Evolutionary conservation across 2,888 invertebrate genomes (phyloP).

Genomic region (Drosophila mulleri): DNA sequence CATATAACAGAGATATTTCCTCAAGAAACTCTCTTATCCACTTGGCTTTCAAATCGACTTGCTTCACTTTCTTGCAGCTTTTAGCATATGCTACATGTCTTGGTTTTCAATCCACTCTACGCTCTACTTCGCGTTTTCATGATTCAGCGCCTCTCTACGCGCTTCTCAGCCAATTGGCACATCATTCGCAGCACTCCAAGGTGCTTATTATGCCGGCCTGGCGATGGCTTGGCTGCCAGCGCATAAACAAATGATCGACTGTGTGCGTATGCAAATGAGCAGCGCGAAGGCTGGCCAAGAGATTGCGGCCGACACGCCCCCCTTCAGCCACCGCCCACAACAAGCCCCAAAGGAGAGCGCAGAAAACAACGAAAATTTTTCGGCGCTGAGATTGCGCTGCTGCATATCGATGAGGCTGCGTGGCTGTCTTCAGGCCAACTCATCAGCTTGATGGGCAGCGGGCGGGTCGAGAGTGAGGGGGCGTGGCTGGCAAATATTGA

Average conservation of each 20-base stretch:
- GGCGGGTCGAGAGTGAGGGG: background rate
- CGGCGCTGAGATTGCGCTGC: constrained; percentile 45
- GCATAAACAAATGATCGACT: constrained; percentile 67
- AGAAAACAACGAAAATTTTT: constrained; percentile 4
- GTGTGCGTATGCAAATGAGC: constrained; percentile 67
- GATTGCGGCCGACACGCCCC: constrained; percentile 24
- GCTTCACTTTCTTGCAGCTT: background rate
- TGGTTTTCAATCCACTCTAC: background rate
- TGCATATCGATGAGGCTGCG: constrained; percentile 67
- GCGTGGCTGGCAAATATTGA: constrained; percentile 66
- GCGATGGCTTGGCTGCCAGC: constrained; percentile 14
- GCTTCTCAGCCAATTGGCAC: constrained; percentile 41
- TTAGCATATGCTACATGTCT: background rate
- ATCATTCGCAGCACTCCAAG: constrained; percentile 11
- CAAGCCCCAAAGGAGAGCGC: constrained; percentile 15
- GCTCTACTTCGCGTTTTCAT: background rate
- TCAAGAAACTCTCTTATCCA: too few relatives aligned
- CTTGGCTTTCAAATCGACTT: background rate
- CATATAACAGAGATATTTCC: background rate
- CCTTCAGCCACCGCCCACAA: background rate
- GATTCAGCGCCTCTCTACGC: constrained; percentile 8
- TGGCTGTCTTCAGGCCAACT: constrained; percentile 28
- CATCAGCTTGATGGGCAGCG: constrained; percentile 39
- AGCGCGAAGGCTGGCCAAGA: constrained; percentile 46
- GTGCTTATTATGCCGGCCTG: constrained; percentile 18